Base-by-base conservation (phyloP, 2,888 invertebrate species). In the Resseliella maxima region DNA sequence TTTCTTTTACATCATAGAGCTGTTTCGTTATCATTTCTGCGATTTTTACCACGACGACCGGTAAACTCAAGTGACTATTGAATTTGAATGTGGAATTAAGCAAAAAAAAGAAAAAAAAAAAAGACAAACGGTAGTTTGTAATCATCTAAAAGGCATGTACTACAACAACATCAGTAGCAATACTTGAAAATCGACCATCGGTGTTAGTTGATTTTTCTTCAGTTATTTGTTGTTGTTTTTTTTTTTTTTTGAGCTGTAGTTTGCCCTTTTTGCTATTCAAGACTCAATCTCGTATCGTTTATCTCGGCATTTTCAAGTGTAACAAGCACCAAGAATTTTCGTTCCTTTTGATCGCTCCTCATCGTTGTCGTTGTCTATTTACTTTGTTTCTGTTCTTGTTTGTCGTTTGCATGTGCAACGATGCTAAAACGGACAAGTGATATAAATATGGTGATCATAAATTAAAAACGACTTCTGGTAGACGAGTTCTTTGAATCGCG, bases 401-500 rank as follows among this genome's bases (percentile, higher is more conserved):
- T 83, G 83, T 38, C 38, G 38, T 83, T 83, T 83, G 83, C 36
- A 38, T 72, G 72, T 35, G n/a, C 72, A 72, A 35, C 72, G 15
- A 31, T 27, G 72, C 72, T 38, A 38, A 83, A 36, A 83, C 38
- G 38, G 38, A 38, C 83, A 83, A 83, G 83, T 83, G 83, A 83
- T 83, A 83, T 83, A 83, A 83, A 83, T 83, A 83, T 83, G 83
- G 83, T 83, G 83, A 83, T 83, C 83, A 83, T 83, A 83, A 83
- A 83, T 83, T 83, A 83, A 83, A 83, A 83, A 83, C 83, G 83
- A 83, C 83, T 83, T 83, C 24, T 83, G 36, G 38, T 83, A 83
- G 83, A 83, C 83, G 83, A 83, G 38, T 83, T 83, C 83, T 83
- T 83, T 83, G 83, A 83, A 83, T 38, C 6, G 8, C 81, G 41